These are phyloP conservation scores for Caenorhabditis panamensis DNA, from an alignment of 2,888 invertebrate genomes.

Conservation along the genomic window DNA sequence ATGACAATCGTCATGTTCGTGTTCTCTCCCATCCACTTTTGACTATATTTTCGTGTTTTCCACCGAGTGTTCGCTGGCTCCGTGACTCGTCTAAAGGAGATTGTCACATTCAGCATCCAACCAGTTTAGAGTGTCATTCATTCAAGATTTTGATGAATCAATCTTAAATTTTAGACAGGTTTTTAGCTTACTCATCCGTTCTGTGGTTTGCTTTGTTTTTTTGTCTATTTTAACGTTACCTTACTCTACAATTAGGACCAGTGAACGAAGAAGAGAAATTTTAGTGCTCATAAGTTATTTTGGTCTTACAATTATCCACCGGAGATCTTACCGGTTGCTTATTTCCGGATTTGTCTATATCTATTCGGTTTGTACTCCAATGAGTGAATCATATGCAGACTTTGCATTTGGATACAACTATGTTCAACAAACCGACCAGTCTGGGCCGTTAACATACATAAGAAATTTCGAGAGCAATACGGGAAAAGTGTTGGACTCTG, in stretches of 20 bases:
- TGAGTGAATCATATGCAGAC: too few relatives aligned
- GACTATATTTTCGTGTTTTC: background rate
- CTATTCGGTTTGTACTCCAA: too few relatives aligned
- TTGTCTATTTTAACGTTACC: background rate
- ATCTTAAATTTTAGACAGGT: slow-evolving; percentile 6
- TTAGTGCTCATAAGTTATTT: background rate
- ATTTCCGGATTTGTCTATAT: too few relatives aligned
- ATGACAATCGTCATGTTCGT: background rate
- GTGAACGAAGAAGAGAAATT: background rate
- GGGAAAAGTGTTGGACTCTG: too few relatives aligned
- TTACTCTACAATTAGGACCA: background rate
- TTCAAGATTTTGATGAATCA: background rate
- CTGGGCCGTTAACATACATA: too few relatives aligned
- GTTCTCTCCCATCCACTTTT: background rate
- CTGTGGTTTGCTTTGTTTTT: background rate
- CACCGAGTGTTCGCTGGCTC: background rate
- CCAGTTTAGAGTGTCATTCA: too few relatives aligned
- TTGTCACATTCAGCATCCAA: slow-evolving; percentile 30
- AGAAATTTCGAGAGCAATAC: too few relatives aligned
- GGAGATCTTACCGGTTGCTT: too few relatives aligned
- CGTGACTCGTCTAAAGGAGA: background rate
- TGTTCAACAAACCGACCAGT: too few relatives aligned
- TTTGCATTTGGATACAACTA: too few relatives aligned
- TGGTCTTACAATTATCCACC: too few relatives aligned
- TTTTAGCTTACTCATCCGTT: background rate